These are phyloP conservation scores for Phataginus tetradactyla DNA, from an alignment of 2,797 vertebrate species.

Conservation along the genomic window DNA sequence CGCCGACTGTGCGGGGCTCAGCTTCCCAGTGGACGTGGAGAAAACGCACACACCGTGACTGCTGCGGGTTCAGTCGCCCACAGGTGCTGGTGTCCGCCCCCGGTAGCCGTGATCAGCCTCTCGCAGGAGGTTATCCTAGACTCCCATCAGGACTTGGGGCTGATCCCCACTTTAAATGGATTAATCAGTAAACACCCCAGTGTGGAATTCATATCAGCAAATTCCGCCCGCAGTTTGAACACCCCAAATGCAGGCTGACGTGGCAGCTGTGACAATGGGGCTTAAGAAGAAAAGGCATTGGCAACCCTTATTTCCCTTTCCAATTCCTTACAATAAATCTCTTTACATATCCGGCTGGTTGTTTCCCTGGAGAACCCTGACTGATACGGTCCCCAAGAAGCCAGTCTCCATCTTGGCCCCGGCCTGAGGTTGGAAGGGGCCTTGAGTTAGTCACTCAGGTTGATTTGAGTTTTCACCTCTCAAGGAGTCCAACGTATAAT, in stretches of 20 bases:
- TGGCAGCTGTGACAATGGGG: neutral
- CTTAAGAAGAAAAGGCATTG: neutral
- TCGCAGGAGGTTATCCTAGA: neutral
- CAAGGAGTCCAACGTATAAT: neutral
- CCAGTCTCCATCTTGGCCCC: neutral
- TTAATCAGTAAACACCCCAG: too few species aligned
- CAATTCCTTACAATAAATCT: neutral
- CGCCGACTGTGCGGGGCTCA: too few species aligned
- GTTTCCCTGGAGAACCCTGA: neutral
- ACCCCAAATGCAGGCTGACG: neutral
- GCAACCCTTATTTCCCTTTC: neutral
- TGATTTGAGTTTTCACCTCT: neutral
- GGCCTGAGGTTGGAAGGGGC: neutral
- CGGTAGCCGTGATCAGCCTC: neutral
- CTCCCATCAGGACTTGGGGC: neutral
- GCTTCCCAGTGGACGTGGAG: neutral
- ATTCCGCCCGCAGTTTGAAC: neutral
- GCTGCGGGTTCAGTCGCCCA: neutral
- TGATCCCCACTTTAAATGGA: neutral
- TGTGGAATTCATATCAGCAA: neutral
- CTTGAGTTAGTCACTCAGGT: neutral
- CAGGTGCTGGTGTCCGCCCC: neutral
- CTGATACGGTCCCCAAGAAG: neutral
- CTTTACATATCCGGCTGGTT: neutral
- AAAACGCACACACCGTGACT: accelerated